Percentiles rank a stretch among this genome's conserved stretches.
Conservation (phyloP, 2,888 invertebrate species). For the Synergus umbraculus region DNA sequence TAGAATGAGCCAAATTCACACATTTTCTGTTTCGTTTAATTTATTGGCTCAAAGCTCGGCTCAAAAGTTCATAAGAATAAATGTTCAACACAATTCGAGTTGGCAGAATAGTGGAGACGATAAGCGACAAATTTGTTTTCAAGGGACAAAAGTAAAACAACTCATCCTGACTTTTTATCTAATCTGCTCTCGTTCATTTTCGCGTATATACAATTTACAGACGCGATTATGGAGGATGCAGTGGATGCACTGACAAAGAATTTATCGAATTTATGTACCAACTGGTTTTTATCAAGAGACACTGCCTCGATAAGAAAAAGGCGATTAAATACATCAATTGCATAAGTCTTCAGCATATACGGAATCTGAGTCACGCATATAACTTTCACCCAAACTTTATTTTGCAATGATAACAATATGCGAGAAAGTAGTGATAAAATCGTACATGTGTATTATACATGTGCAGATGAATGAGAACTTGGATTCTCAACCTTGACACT, state of each 20-base stretch:
- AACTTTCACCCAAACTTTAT: constrained; percentile 28
- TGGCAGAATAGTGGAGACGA: constrained; percentile 10
- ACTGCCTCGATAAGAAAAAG: constrained; percentile 7
- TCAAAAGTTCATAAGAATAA: not conserved
- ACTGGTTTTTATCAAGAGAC: constrained; percentile 16
- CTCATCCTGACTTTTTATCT: constrained; percentile 11
- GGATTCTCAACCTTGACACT: not conserved
- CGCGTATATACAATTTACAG: not conserved
- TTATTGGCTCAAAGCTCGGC: too few species aligned
- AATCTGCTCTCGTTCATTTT: constrained; percentile 28
- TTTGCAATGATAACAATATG: constrained; percentile 20
- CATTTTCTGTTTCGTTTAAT: too few species aligned
- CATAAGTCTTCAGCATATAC: constrained; percentile 4
- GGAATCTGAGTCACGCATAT: constrained; percentile 25
- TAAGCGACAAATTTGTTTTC: not conserved
- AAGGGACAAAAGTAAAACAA: not conserved
- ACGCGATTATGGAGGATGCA: not conserved
- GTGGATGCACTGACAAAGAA: constrained; percentile 1
- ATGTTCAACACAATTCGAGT: constrained; percentile 18
- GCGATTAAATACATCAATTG: constrained; percentile 16
- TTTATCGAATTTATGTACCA: not conserved
- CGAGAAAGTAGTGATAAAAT: constrained; percentile 2
- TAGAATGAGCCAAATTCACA: not conserved
- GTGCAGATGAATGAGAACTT: constrained; percentile 4
- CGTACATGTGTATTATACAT: not conserved